Percentiles rank a stretch among this genome's conserved stretches.
Conservation (phyloP, 2,888 invertebrate species). For the Dendrolimus houi region DNA sequence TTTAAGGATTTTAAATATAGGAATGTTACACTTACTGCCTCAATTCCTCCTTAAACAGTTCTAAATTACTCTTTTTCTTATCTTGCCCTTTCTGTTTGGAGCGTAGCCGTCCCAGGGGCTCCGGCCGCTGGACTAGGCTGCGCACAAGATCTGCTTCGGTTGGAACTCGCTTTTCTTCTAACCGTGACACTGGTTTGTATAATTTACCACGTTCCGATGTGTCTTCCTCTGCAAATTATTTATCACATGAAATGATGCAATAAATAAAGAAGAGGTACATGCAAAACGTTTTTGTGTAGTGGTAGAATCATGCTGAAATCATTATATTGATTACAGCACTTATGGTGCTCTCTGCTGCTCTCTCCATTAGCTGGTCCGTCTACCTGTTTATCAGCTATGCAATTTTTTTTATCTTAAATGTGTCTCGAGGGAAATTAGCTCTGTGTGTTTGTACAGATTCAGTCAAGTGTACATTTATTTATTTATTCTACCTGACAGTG, state of each 20-base stretch:
- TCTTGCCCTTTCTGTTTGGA: constrained; percentile 66
- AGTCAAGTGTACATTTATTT: too few relatives aligned
- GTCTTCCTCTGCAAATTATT: constrained; percentile 84
- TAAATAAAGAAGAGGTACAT: not conserved
- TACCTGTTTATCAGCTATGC: too few relatives aligned
- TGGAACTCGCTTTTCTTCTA: constrained; percentile 67
- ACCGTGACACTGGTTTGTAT: constrained; percentile 92
- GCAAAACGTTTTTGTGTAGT: too few relatives aligned
- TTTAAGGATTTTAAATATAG: too few relatives aligned
- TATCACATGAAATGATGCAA: not conserved
- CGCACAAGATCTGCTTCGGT: constrained; percentile 49
- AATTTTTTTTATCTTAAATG: too few relatives aligned
- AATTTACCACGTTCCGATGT: constrained; percentile 92
- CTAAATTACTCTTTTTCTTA: constrained; percentile 97
- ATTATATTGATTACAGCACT: too few relatives aligned
- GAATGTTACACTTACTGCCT: constrained; percentile 81
- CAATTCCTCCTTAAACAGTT: constrained; percentile 98
- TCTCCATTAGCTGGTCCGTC: too few relatives aligned
- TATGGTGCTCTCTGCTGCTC: too few relatives aligned
- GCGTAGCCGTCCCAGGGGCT: constrained; percentile 33
- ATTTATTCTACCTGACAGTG: too few relatives aligned
- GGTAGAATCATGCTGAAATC: too few relatives aligned
- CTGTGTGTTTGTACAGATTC: too few relatives aligned
- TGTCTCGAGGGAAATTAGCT: too few relatives aligned
- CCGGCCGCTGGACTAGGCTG: constrained; percentile 75